phyloP scores from a whole-genome alignment of 2,113 vertebrate species.

The Neopipo cinnamomea region DNA sequence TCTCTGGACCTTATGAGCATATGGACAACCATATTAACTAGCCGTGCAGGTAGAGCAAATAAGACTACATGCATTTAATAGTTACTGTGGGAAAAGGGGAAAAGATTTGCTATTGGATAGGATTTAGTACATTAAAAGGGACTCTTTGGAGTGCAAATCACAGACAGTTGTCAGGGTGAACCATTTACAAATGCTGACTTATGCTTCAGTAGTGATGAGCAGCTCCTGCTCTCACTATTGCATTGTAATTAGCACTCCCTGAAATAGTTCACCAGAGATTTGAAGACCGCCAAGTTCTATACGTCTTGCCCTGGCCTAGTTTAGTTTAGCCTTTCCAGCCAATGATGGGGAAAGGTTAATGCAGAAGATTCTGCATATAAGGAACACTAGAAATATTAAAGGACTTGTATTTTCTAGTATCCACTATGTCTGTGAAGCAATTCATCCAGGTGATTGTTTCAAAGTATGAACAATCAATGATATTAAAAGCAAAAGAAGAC shows the following conservation, averaged over 20 bases:
- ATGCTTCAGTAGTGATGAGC: neutral
- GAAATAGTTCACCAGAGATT: conserved; percentile 39
- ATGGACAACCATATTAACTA: neutral
- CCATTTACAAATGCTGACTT: conserved; percentile 19
- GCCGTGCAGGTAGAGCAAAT: neutral
- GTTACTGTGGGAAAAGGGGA: neutral
- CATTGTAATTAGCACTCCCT: conserved; percentile 38
- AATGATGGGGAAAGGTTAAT: neutral
- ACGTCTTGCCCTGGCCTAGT: conserved; percentile 21
- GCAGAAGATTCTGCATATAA: neutral
- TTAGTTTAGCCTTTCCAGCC: conserved; percentile 5
- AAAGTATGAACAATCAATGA: neutral
- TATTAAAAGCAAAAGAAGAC: neutral
- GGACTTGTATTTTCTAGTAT: neutral
- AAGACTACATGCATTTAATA: neutral
- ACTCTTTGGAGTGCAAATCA: neutral
- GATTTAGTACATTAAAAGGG: neutral
- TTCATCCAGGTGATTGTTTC: neutral
- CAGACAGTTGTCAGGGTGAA: conserved; percentile 22
- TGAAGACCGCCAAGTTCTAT: neutral
- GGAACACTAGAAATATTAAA: neutral
- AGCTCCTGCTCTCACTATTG: neutral
- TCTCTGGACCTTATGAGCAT: neutral
- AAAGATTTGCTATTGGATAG: neutral
- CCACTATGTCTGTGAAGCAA: neutral